Percentiles rank a stretch among this genome's conserved stretches.
phyloP scores from a whole-genome alignment of 2,113 vertebrate genomes.

The Eptesicus fuscus region DNA sequence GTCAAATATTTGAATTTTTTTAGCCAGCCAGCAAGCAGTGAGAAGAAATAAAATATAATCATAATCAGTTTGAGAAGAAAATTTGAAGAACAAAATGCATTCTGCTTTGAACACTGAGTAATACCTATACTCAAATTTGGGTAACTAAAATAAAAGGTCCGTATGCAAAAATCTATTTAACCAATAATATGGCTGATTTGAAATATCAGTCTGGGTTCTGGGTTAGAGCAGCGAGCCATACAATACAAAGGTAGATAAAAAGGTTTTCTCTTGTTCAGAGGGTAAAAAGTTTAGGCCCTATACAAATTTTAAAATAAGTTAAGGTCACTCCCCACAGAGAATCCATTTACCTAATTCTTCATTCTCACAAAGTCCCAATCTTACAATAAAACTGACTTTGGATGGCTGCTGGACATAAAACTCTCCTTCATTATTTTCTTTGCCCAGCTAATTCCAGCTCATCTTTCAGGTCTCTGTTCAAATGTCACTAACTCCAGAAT shows the following conservation, averaged over 20 bases:
- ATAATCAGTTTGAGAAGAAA: conserved; percentile 27
- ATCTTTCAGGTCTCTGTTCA: neutral
- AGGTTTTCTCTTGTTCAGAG: neutral
- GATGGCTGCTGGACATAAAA: neutral
- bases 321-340: neutral
- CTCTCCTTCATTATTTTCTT: neutral
- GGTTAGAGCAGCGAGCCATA: neutral
- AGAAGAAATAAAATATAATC: conserved; percentile 9
- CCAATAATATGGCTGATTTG: neutral
- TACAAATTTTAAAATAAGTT: neutral
- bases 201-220: neutral
- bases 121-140: neutral
- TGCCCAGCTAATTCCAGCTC: neutral
- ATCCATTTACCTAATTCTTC: neutral
- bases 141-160: neutral
- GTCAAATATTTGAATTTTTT: conserved; percentile 37
- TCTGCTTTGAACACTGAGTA: neutral
- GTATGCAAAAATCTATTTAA: neutral
- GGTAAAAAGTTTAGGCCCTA: neutral
- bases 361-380: neutral
- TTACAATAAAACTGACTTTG: neutral
- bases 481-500: neutral
- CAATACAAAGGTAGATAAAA: neutral
- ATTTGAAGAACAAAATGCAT: conserved; percentile 41
- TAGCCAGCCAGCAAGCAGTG: conserved; percentile 11